Evolutionary conservation across 2,797 vertebrate genomes (phyloP), one percentile per base, ranked within the genome.

Genomic region (Lepus townsendii): DNA sequence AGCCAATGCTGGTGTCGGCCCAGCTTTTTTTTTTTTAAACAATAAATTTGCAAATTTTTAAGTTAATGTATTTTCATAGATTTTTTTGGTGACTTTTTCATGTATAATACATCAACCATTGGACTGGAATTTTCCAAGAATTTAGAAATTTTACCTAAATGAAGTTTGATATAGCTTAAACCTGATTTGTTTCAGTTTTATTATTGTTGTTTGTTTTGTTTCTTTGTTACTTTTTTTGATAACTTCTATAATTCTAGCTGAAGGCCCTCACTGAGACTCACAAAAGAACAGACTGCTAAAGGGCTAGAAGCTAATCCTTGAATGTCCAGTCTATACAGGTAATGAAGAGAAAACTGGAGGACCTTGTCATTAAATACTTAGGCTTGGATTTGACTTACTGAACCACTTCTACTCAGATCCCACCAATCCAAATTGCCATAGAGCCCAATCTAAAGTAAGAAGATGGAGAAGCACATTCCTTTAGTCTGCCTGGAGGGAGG

Each of bases 121-220:
- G 7, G 12, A 20, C 27, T 91, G 35, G 4, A 4, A 94, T 82
- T 91, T 66, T 65, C 26, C 27, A 42, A 89, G 79, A 35, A 1
- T 84, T 73, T 69, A 57, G 77, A 91, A 82, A 72, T 38, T 26
- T 73, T 79, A 80, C 4, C 14, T 27, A 73, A 95, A 93, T 65
- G 17, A 82, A 88, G 17, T 19, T 42, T 78, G n/a, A 75, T 54
- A 63, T 16, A 65, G 3, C 0, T 19, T 78, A 89, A 79, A 12
- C 10, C 47, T 26, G 86, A 7, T n/a, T 69, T 73, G 76, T 50
- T 14, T 65, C 66, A 65, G 22, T 27, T 57, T 38, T 52, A 38
- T 22, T 32, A 2, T 16, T 57, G 26, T 30, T 35, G 3, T 16
- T 52, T 35, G 0, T 92, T 76, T 66, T 35, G 5, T 16, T 65